Percentiles rank a stretch among this genome's conserved stretches.
These are phyloP conservation scores for Stomatorhinus ivindoensis DNA, from an alignment of 2,113 vertebrate species.

Conservation along the genomic window DNA sequence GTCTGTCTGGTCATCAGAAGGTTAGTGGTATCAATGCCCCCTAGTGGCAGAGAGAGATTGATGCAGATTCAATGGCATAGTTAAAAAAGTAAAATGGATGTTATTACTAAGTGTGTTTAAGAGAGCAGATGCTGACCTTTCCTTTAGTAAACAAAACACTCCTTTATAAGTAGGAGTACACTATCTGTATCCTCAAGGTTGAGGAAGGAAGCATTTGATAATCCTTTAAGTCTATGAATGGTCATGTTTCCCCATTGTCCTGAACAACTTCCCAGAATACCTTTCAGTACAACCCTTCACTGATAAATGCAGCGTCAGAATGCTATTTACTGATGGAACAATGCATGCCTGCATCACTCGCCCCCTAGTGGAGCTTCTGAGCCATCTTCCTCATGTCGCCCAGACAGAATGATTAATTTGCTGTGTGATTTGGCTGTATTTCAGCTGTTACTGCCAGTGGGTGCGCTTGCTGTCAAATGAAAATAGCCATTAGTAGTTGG, in stretches of 20 bases:
- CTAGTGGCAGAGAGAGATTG: not conserved
- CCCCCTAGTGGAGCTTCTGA: not conserved
- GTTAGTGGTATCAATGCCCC: not conserved
- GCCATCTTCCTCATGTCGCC: not conserved
- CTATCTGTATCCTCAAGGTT: not conserved
- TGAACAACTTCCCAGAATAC: not conserved
- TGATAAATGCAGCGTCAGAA: not conserved
- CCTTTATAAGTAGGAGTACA: not conserved
- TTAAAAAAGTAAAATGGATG: not conserved
- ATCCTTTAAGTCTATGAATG: not conserved
- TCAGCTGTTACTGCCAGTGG: not conserved
- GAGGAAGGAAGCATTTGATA: not conserved
- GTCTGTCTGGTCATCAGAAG: not conserved
- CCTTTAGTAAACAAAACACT: not conserved
- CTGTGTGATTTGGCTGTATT: not conserved
- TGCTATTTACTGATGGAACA: not conserved
- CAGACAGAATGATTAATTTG: not conserved
- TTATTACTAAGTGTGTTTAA: not conserved
- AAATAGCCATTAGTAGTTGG: slow-evolving; percentile 1
- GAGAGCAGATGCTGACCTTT: not conserved
- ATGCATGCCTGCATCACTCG: not conserved
- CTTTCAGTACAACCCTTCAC: not conserved
- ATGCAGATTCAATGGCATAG: not conserved
- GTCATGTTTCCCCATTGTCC: not conserved
- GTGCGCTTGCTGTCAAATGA: not conserved